Base-by-base conservation (phyloP, 2,797 vertebrate genomes). In the Amazonetta brasiliensis region DNA sequence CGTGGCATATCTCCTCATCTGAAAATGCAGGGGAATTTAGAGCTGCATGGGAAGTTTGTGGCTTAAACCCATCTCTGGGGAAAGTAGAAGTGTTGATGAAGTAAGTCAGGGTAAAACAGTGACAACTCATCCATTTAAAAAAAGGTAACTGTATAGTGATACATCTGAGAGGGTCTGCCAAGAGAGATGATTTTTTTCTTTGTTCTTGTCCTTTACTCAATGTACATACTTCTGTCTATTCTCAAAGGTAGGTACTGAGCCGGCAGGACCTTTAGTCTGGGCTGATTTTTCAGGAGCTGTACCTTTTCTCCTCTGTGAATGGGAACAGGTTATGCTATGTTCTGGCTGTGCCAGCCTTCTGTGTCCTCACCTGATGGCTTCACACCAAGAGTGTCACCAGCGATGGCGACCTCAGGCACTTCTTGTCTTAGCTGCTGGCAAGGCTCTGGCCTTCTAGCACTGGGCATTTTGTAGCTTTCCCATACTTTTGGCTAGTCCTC, bases 1-100 rank as follows among this genome's bases (percentile, higher is more conserved):
- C 77, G 21, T 87, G 52, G 22, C 39, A 63, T 60, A 62, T 37
- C 35, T 83, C 59, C 82, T 78, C 18, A 79, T 84, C 60, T 80
- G 68, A 94, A 94, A 87, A 80, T 74, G 52, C 56, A 55, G 31
- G 25, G 13, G 12, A 92, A 30, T 89, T 89, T 60, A 89, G 78
- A 92, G 16, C 31, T 90, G 41, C 25, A 35, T 60, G 33, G 83
- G 60, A 89, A 91, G 90, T 84, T 30, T 80, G 55, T 68, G 54
- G 20, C 84, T 80, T 84, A 80, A 74, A 64, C 48, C 8, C 39
- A 37, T 64, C 44, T 95, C 64, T 89, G 44, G 33, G 44, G 54
- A 93, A 73, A 60, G 48, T 20, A 56, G 67, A 90, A 84, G 35
- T 59, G 21, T 58, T 74, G 46, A 52, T 83, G 54, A 75, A 74